Evolutionary conservation across 2,797 vertebrate species (phyloP).

Genomic region (Champsocephalus esox): DNA sequence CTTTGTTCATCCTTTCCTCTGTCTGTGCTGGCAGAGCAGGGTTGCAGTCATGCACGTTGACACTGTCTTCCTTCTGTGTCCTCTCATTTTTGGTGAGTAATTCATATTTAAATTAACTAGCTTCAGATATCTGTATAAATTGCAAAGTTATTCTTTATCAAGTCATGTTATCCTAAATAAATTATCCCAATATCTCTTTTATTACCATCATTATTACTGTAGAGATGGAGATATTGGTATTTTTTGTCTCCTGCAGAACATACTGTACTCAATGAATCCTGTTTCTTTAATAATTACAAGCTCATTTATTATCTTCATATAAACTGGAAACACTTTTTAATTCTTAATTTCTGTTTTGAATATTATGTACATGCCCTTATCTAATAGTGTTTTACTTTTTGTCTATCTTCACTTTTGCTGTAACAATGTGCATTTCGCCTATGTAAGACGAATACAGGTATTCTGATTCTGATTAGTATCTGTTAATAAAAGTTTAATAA

Average conservation of each 20-base stretch:
- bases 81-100: slow-evolving; percentile 77
- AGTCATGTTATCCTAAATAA: neutral
- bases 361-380: too few relatives aligned
- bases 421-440: too few relatives aligned
- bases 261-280: neutral
- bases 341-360: too few relatives aligned
- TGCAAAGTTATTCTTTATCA: neutral
- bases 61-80: slow-evolving; percentile 47
- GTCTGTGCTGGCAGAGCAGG: slow-evolving; percentile 53
- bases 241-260: slow-evolving; percentile 4
- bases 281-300: neutral
- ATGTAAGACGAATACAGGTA: too few relatives aligned
- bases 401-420: too few relatives aligned
- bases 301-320: neutral
- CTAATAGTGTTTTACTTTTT: too few relatives aligned
- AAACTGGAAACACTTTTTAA: too few relatives aligned
- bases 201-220: neutral
- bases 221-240: neutral
- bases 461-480: too few relatives aligned
- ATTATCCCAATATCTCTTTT: neutral
- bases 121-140: neutral
- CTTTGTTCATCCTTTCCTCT: slow-evolving; percentile 37
- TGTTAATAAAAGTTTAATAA: neutral
- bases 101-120: neutral
- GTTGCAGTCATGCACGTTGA: slow-evolving; percentile 72